Conservation (phyloP, 2,888 invertebrate genomes). For the Amphiduros pacificus region DNA sequence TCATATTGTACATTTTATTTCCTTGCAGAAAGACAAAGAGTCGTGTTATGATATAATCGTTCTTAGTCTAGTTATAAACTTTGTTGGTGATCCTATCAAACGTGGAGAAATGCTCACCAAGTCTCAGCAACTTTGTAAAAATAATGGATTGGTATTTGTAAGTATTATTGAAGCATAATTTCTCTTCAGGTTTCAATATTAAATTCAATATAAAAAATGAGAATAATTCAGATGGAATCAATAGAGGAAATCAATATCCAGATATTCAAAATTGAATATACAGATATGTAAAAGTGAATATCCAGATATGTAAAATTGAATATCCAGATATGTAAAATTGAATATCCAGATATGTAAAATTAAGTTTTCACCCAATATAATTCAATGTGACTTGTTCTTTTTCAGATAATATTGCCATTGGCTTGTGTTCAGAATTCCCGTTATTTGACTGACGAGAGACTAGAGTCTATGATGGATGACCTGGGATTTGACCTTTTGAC, state of each 20-base stretch:
- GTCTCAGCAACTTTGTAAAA: conserved; percentile 4
- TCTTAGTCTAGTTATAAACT: conserved; percentile 16
- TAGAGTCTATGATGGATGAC: conserved; percentile 4
- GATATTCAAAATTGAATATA: no score
- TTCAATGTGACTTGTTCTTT: no score
- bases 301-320: no score
- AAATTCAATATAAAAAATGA: no score
- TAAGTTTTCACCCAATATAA: no score
- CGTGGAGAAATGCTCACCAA: conserved; percentile 12
- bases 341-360: no score
- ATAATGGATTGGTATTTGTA: conserved; percentile 2
- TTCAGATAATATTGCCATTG: conserved; percentile 12
- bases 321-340: no score
- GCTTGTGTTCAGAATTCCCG: conserved; percentile 16
- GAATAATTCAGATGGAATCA: no score
- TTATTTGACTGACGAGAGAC: conserved; percentile 4
- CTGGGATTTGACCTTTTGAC: conserved; percentile 2
- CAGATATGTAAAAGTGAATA: no score
- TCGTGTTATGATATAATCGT: conserved; percentile 10
- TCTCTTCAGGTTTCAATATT: neutral
- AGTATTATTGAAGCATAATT: neutral
- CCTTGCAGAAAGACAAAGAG: no score
- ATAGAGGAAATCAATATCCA: no score
- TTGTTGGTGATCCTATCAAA: conserved; percentile 5
- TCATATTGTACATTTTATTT: no score